Percentiles rank a stretch among this genome's conserved stretches.
Evolutionary conservation across 1,140 invertebrate species (phyloP).

Genomic region (Meteorus sp.): DNA sequence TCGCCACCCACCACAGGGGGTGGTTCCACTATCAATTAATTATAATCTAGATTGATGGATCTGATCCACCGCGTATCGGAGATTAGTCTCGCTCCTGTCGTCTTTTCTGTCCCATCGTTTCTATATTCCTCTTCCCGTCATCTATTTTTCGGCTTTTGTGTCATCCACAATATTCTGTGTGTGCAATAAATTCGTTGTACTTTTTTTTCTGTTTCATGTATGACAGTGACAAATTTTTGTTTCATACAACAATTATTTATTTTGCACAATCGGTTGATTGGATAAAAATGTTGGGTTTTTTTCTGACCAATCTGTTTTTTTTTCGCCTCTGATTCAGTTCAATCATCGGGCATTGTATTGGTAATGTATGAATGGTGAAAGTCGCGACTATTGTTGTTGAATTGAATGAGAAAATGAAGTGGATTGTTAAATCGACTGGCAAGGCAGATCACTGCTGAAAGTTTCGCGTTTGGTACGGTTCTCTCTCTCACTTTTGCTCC

Average conservation of each 20-base stretch:
- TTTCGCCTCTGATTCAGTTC: too few relatives aligned
- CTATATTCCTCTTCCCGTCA: too few relatives aligned
- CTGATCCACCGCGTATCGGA: conserved; percentile 49
- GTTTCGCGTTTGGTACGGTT: conserved; percentile 9
- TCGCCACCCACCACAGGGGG: conserved; percentile 48
- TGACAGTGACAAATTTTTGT: too few relatives aligned
- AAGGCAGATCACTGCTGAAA: conserved; percentile 12
- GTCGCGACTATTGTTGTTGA: not conserved
- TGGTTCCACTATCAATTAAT: conserved; percentile 58
- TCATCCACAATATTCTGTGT: too few relatives aligned
- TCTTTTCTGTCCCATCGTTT: conserved; percentile 24
- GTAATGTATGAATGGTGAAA: conserved; percentile 5
- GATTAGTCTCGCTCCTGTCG: conserved; percentile 55
- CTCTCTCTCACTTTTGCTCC: too few relatives aligned
- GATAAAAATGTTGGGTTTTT: too few relatives aligned
- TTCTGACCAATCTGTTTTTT: too few relatives aligned
- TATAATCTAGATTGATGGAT: conserved; percentile 62
- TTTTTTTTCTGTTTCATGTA: too few relatives aligned
- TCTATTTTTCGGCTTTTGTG: too few relatives aligned
- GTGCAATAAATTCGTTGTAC: too few relatives aligned
- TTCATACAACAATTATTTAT: too few relatives aligned
- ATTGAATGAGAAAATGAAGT: conserved; percentile 20
- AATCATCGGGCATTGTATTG: not conserved
- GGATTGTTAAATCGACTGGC: conserved; percentile 23
- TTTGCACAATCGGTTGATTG: too few relatives aligned